These are phyloP conservation scores for Yponomeuta evonymella DNA, from an alignment of 2,888 invertebrate genomes.

Conservation along the genomic window DNA sequence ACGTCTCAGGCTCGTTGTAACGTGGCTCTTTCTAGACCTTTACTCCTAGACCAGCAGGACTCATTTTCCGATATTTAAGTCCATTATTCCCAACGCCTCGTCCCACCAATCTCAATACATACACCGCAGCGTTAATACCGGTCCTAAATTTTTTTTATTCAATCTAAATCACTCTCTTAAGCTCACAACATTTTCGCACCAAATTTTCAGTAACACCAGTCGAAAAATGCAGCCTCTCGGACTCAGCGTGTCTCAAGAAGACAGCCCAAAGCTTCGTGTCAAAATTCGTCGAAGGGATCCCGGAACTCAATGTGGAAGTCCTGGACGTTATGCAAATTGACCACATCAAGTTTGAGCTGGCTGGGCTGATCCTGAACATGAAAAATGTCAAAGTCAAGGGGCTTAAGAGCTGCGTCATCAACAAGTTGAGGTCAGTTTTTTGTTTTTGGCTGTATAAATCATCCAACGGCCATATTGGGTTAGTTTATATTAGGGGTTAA, in stretches of 20 bases:
- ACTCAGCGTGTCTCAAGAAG: constrained; percentile 33
- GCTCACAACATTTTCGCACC: background rate
- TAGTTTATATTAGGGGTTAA: no score
- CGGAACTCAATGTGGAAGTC: constrained; percentile 35
- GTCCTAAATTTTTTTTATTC: background rate
- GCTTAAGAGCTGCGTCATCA: constrained; percentile 31
- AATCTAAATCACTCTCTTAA: background rate
- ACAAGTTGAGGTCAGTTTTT: constrained; percentile 38
- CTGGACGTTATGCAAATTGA: constrained; percentile 40
- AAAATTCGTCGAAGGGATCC: constrained; percentile 35
- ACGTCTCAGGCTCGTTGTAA: background rate
- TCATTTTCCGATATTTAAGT: no score
- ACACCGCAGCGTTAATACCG: no score
- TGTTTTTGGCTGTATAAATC: background rate
- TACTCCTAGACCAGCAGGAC: background rate
- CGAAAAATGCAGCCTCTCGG: constrained; percentile 40
- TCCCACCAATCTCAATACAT: no score
- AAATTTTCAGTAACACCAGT: constrained; percentile 35
- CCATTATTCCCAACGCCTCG: no score
- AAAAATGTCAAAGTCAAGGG: constrained; percentile 37
- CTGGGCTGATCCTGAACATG: constrained; percentile 40
- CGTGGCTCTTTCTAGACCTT: background rate
- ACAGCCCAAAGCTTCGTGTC: constrained; percentile 38
- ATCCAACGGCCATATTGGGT: background rate
- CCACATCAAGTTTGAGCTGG: constrained; percentile 36